phyloP scores from a whole-genome alignment of 2,888 invertebrate species.

The Sesia apiformis region DNA sequence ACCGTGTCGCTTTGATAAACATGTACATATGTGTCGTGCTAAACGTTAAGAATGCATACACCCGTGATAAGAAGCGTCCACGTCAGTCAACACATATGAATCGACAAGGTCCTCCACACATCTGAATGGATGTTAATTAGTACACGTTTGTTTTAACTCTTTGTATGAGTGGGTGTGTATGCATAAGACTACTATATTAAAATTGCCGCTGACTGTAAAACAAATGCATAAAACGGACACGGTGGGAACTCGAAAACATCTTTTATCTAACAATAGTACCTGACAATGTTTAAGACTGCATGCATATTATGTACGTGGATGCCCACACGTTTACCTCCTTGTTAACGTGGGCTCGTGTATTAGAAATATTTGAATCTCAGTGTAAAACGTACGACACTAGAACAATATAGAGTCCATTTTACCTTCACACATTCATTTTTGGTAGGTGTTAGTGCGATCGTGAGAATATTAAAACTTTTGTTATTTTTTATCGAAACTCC shows the following conservation, averaged over 20 bases:
- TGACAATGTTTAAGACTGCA: slow-evolving; percentile 9
- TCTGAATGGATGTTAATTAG: slow-evolving; percentile 66
- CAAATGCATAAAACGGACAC: slow-evolving; percentile 20
- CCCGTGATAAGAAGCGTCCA: slow-evolving; percentile 43
- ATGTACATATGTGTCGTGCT: slow-evolving; percentile 2
- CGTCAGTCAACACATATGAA: slow-evolving; percentile 34
- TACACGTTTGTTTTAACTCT: slow-evolving; percentile 54
- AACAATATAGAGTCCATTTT: slow-evolving; percentile 24
- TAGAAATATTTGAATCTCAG: slow-evolving; percentile 6
- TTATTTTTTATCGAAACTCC: slow-evolving; percentile 52
- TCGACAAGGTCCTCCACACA: slow-evolving; percentile 57
- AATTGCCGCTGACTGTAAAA: slow-evolving; percentile 35
- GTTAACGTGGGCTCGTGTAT: slow-evolving; percentile 3
- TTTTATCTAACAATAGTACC: slow-evolving; percentile 1
- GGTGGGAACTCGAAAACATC: slow-evolving; percentile 18
- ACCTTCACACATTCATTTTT: slow-evolving; percentile 39
- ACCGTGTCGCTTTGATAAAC: slow-evolving; percentile 25
- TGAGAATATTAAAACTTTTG: slow-evolving; percentile 58
- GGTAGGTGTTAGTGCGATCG: slow-evolving; percentile 43
- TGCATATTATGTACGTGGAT: background rate
- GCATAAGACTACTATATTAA: slow-evolving; percentile 19
- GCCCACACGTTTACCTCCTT: slow-evolving; percentile 7
- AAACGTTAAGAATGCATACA: slow-evolving; percentile 25
- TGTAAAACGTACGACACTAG: slow-evolving; percentile 14
- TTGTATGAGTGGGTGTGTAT: slow-evolving; percentile 6